Evolutionary conservation across 2,888 invertebrate genomes (phyloP).

Genomic region (Nebria salina): DNA sequence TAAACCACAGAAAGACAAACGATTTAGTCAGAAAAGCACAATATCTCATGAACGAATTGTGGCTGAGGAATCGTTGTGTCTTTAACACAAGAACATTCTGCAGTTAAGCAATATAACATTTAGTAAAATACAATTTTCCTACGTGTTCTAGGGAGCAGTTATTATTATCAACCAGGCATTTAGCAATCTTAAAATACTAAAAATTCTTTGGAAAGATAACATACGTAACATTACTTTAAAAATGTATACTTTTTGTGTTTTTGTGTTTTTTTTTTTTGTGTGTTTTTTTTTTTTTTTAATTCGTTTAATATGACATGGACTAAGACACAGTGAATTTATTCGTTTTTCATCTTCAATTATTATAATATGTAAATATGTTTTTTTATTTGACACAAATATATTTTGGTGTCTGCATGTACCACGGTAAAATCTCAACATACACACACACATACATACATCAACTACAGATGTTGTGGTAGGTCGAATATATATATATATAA

Average conservation of each 20-base stretch:
- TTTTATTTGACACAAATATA: constrained; percentile 54
- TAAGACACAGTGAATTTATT: constrained; percentile 65
- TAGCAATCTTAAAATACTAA: constrained; percentile 58
- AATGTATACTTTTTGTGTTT: constrained; percentile 62
- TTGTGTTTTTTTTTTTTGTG: constrained; percentile 45
- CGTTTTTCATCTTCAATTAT: constrained; percentile 55
- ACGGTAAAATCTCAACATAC: constrained; percentile 52
- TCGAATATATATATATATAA: not conserved
- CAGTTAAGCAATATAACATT: constrained; percentile 46
- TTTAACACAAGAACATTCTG: constrained; percentile 51
- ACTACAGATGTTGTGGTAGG: constrained; percentile 31
- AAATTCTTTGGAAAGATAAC: constrained; percentile 65
- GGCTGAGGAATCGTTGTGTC: constrained; percentile 48
- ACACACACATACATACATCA: constrained; percentile 47
- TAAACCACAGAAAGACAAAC: constrained; percentile 36
- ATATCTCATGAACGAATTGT: not conserved
- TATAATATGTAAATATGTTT: constrained; percentile 51
- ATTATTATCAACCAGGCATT: constrained; percentile 54
- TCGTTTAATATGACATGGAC: constrained; percentile 65
- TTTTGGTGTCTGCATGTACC: constrained; percentile 55
- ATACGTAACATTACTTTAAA: constrained; percentile 61
- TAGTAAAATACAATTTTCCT: constrained; percentile 47
- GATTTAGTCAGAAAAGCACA: not conserved
- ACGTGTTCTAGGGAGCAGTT: constrained; percentile 53
- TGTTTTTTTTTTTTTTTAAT: constrained; percentile 58